These are phyloP conservation scores for Pseudochirops cupreus DNA, from an alignment of 2,797 vertebrate species.

Conservation along the genomic window DNA sequence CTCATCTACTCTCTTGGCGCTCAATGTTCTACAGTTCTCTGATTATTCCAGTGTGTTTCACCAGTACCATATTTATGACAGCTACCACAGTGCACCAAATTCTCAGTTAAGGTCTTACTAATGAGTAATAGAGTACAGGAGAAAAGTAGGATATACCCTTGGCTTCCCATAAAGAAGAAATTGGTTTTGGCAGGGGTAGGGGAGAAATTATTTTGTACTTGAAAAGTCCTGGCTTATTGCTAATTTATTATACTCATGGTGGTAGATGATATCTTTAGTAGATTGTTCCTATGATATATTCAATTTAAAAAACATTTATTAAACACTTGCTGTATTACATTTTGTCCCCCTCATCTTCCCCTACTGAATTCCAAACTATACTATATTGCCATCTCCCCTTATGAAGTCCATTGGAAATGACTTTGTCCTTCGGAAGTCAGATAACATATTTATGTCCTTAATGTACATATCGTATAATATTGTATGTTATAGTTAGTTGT, in stretches of 20 bases:
- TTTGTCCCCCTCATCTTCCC: neutral
- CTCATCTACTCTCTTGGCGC: neutral
- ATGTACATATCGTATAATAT: neutral
- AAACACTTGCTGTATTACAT: neutral
- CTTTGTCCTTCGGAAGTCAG: neutral
- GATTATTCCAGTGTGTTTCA: neutral
- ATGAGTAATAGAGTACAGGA: neutral
- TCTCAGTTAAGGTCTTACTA: constrained; percentile 9
- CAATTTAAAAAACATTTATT: neutral
- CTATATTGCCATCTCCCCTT: neutral
- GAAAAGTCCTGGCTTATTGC: neutral
- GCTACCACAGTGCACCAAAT: neutral
- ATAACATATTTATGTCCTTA: neutral
- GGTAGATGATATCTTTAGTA: constrained; percentile 21
- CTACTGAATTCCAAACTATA: neutral
- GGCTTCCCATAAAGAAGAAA: constrained; percentile 18
- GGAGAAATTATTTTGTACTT: constrained; percentile 38
- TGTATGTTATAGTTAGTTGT: neutral
- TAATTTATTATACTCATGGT: constrained; percentile 30
- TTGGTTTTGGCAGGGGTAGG: neutral
- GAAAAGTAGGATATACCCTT: constrained; percentile 31
- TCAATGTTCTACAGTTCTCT: neutral
- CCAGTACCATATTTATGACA: neutral
- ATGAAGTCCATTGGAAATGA: neutral
- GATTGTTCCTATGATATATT: neutral